phyloP scores from a whole-genome alignment of 2,797 vertebrate genomes.

The Lerista edwardsae region DNA sequence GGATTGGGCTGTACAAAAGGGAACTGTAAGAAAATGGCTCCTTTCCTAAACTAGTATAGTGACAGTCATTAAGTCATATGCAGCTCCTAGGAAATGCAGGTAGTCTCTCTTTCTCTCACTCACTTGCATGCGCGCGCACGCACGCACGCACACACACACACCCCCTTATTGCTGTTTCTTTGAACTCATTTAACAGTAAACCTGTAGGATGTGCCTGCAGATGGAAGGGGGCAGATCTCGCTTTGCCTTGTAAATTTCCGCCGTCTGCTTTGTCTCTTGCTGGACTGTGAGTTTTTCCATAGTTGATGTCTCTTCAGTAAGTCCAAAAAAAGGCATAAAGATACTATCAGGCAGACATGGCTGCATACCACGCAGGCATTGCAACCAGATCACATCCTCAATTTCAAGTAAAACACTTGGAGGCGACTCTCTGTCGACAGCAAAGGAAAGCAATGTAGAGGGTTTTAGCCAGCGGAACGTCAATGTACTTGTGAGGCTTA shows the following conservation, averaged over 20 bases:
- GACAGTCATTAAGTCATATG: not conserved
- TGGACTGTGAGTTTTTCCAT: slow-evolving; percentile 41
- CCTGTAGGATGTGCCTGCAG: not conserved
- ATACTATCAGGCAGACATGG: slow-evolving; percentile 40
- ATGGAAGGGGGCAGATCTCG: not conserved
- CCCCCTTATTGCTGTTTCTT: not conserved
- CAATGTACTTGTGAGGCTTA: not conserved
- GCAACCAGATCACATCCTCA: slow-evolving; percentile 26
- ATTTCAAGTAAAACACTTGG: slow-evolving; percentile 15
- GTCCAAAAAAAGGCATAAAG: slow-evolving; percentile 44
- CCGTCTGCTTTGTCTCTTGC: slow-evolving; percentile 55
- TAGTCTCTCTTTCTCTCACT: too few relatives aligned
- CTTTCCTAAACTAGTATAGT: not conserved
- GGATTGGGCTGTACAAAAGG: too few relatives aligned
- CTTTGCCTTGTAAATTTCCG: slow-evolving; percentile 65
- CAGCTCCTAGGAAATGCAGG: not conserved
- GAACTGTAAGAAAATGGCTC: not conserved
- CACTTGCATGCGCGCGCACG: too few relatives aligned
- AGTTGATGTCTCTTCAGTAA: slow-evolving; percentile 30
- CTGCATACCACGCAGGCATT: slow-evolving; percentile 9
- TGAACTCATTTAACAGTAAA: not conserved
- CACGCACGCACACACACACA: not conserved
- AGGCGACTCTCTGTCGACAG: slow-evolving; percentile 25
- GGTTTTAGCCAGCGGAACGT: not conserved
- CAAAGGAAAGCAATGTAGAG: slow-evolving; percentile 16